Percentiles rank a stretch among this genome's conserved stretches.
Evolutionary conservation across 2,797 vertebrate genomes (phyloP).

Genomic region (Brachyrhaphis roseni): DNA sequence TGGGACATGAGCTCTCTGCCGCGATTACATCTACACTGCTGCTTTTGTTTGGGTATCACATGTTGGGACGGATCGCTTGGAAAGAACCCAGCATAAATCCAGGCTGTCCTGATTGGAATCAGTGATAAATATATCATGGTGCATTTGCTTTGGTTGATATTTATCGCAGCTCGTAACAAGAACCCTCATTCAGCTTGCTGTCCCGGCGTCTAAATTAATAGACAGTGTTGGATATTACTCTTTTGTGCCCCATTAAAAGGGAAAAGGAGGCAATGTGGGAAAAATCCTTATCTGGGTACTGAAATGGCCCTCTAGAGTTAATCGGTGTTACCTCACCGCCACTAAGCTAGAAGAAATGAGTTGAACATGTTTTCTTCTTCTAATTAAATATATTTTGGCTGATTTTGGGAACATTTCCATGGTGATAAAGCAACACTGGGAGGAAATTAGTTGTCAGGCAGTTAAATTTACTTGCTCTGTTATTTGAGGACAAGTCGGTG

Average conservation of each 20-base stretch:
- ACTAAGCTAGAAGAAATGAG: background rate
- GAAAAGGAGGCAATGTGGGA: background rate
- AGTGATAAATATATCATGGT: slow-evolving; percentile 29
- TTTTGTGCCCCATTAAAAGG: slow-evolving; percentile 3
- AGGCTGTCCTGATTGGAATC: slow-evolving; percentile 20
- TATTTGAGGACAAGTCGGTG: background rate
- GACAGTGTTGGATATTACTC: slow-evolving; percentile 23
- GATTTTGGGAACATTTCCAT: background rate
- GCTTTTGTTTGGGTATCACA: slow-evolving; percentile 59
- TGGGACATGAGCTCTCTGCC: slow-evolving; percentile 16
- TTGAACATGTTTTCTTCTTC: background rate
- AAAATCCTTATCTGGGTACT: slow-evolving; percentile 24
- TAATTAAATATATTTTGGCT: background rate
- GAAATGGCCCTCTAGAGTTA: background rate
- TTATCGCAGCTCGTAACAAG: slow-evolving; percentile 41
- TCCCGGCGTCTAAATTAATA: slow-evolving; percentile 8
- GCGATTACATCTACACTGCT: slow-evolving; percentile 45
- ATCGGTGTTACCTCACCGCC: background rate
- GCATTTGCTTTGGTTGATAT: slow-evolving; percentile 47
- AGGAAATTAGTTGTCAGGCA: background rate
- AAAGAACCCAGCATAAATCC: slow-evolving; percentile 42
- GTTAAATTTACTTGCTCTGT: background rate
- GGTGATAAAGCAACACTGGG: background rate
- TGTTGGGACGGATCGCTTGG: slow-evolving; percentile 30
- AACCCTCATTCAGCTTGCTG: slow-evolving; percentile 44